A percentile compares a stretch with the other conserved stretches of the same genome.
phyloP scores from a whole-genome alignment of 2,113 vertebrate genomes.

The Rhea pennata region DNA sequence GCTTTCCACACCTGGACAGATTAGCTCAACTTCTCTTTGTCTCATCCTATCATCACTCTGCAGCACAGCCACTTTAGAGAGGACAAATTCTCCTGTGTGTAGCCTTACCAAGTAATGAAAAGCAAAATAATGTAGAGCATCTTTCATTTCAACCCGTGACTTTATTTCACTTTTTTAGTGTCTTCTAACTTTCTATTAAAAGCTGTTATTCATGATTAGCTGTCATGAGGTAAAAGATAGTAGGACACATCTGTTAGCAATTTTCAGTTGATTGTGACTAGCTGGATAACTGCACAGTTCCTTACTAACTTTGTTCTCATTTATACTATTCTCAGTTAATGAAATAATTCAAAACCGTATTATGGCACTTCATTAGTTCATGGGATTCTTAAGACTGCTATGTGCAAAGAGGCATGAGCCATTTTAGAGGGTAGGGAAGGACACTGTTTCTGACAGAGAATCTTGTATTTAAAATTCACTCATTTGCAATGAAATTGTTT shows the following conservation, averaged over 20 bases:
- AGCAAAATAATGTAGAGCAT: background rate
- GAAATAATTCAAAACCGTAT: background rate
- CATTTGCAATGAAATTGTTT: accelerated
- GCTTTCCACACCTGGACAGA: background rate
- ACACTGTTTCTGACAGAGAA: background rate
- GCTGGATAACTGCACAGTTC: background rate
- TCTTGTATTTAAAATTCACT: background rate
- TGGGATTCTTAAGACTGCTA: background rate
- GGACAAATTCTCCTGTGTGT: background rate
- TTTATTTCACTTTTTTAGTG: background rate
- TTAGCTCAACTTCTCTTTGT: background rate
- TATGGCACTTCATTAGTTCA: background rate
- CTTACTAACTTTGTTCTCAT: background rate
- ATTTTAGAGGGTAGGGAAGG: background rate
- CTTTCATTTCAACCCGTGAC: background rate
- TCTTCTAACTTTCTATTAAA: background rate
- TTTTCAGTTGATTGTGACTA: background rate
- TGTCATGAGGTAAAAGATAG: background rate
- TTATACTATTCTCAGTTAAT: background rate
- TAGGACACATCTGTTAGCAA: background rate
- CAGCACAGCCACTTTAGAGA: background rate
- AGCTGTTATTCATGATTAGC: background rate
- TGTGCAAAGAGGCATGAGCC: background rate
- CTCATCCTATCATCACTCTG: background rate
- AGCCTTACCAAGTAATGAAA: background rate